Conservation (phyloP, 2,113 vertebrate species). For the Cebus imitator region DNA sequence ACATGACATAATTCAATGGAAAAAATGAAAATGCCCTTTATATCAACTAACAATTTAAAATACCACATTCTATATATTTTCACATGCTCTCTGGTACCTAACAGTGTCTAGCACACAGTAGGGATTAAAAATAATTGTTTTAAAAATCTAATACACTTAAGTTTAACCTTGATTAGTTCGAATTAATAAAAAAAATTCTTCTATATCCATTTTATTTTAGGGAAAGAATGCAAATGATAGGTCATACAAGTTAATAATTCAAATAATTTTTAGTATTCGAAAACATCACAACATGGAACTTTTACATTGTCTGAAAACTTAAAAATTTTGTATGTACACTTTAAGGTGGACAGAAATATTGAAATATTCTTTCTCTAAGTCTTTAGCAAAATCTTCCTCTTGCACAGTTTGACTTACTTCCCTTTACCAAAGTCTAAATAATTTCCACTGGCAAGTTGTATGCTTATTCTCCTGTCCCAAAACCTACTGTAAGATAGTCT, state of each 20-base stretch:
- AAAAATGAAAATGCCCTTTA: neutral
- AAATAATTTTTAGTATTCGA: slow-evolving; percentile 3
- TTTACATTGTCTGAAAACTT: neutral
- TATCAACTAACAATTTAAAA: neutral
- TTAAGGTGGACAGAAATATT: neutral
- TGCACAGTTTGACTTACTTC: neutral
- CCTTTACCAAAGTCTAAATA: neutral
- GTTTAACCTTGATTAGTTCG: neutral
- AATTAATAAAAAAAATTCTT: neutral
- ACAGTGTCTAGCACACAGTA: neutral
- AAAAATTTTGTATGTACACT: neutral
- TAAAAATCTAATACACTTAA: neutral
- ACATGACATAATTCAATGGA: neutral
- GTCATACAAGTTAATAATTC: neutral
- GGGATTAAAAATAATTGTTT: neutral
- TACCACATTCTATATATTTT: neutral
- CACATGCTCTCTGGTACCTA: neutral
- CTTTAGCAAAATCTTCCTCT: neutral
- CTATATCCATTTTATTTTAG: neutral
- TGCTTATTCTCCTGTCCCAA: neutral
- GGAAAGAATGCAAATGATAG: neutral
- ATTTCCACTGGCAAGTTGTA: neutral
- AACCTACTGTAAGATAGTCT: neutral
- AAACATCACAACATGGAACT: neutral
- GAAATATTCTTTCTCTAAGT: neutral